A percentile compares a stretch with the other conserved stretches of the same genome.
These are phyloP conservation scores for Acanthochromis polyacanthus DNA, from an alignment of 2,113 vertebrate genomes.

Conservation along the genomic window DNA sequence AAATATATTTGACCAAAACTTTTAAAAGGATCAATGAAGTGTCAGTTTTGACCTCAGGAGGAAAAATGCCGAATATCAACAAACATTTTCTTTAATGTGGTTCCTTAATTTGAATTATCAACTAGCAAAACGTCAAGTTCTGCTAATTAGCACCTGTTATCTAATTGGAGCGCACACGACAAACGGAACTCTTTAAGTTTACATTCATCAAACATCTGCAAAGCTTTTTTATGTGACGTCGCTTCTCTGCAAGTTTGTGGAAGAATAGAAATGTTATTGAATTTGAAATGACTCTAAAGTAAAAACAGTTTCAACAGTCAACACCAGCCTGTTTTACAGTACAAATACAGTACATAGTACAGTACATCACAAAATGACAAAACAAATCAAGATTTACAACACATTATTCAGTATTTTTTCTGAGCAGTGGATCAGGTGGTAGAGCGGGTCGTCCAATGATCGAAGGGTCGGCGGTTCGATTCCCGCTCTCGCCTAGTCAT, in stretches of 20 bases:
- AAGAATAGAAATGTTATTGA: neutral
- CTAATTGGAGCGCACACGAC: neutral
- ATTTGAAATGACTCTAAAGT: constrained; percentile 8
- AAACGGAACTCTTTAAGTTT: neutral
- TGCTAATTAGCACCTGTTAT: too few species aligned
- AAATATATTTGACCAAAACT: neutral
- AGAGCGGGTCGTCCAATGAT: too few species aligned
- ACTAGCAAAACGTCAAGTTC: neutral
- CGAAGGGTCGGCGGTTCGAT: too few species aligned
- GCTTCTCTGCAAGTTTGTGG: neutral
- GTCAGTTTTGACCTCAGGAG: too few species aligned
- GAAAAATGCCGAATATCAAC: neutral
- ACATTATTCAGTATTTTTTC: neutral
- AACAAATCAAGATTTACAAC: constrained; percentile 10
- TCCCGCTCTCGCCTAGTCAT: too few species aligned
- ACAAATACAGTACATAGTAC: neutral
- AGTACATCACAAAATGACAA: constrained; percentile 13
- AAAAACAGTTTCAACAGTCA: constrained; percentile 21
- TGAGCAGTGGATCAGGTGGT: too few species aligned
- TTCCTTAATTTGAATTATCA: neutral
- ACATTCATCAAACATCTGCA: neutral
- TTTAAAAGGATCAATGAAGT: too few species aligned
- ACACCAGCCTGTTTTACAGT: neutral
- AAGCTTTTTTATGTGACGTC: neutral
- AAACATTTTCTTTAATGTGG: neutral